Evolutionary conservation across 2,888 invertebrate genomes (phyloP).

Genomic region (Cerastis leucographa): DNA sequence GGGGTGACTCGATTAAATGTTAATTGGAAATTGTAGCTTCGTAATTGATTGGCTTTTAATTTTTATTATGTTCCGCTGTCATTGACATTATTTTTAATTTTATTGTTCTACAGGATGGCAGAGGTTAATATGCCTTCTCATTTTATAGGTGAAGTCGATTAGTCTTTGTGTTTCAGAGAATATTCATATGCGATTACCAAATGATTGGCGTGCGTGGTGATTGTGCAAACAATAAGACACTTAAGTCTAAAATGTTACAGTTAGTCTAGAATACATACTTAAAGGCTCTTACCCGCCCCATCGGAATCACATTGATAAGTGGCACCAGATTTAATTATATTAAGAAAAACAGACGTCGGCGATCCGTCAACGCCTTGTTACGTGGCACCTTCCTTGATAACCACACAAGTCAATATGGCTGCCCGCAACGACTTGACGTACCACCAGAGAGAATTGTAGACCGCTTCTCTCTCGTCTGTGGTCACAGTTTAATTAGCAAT

Average conservation of each 20-base stretch:
- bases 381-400: too few species aligned
- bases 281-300: too few species aligned
- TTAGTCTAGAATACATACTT: background rate
- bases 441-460: too few species aligned
- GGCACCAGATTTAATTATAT: too few species aligned
- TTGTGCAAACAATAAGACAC: background rate
- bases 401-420: too few species aligned
- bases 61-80: slow-evolving; percentile 18
- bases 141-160: background rate
- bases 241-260: background rate
- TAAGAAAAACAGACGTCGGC: too few species aligned
- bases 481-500: too few species aligned
- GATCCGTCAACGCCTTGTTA: too few species aligned
- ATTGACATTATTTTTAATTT: slow-evolving; percentile 12
- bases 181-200: background rate
- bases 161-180: background rate
- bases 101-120: background rate
- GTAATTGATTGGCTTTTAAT: slow-evolving; percentile 49
- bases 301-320: too few species aligned
- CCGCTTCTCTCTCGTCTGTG: too few species aligned
- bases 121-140: background rate
- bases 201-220: background rate
- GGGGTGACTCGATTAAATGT: slow-evolving; percentile 54
- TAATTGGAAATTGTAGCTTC: slow-evolving; percentile 56
- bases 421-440: too few species aligned